Base-by-base conservation (phyloP, 2,888 invertebrate genomes). In the Leptinotarsa peninsularis region DNA sequence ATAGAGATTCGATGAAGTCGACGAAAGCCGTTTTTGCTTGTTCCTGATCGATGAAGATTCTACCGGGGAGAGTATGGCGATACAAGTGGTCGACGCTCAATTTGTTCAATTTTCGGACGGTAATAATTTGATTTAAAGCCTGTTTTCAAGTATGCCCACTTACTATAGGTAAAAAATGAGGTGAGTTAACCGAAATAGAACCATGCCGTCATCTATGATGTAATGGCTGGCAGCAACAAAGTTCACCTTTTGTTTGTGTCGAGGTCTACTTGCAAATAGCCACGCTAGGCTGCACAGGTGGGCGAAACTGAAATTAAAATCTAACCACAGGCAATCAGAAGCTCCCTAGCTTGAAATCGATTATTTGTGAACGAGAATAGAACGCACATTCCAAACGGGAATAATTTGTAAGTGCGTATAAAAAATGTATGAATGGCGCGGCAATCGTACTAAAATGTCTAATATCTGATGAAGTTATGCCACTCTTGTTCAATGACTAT, bases 231-330 rank as follows among this genome's bases (percentile, higher is more conserved):
- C 70, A 73, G 17, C 76, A 23, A 67, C 69, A 66, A 18, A 43
- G 63, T 70, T 67, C 63, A 73, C 73, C 76, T 76, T 76, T 73
- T 76, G 73, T 76, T 76, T 73, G 67, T 71, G 66, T 72, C 71
- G 43, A 54, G 66, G 63, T 63, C 52, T 63, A 66, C 49, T 66
- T 66, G 70, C 63, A 63, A 63, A 63, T 33, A 63, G n/a, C 63
- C 43, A 63, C 43, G 63, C 63, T 63, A 27, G 43, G 63, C 63
- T 63, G 43, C 63, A 63, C 63, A 58, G 58, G 58, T 58, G 58
- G 58, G 58, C 58, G 58, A 63, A 63, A 33, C n/a, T 33, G 33
- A n/a, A 63, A 33, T 33, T 33, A 63, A 33, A 43, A 63, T n/a
- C n/a, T n/a, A 63, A 13, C 43, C 63, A 63, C 43, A 43, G 18